These are phyloP conservation scores for Lagodon rhomboides DNA, from an alignment of 2,797 vertebrate species.

Conservation along the genomic window DNA sequence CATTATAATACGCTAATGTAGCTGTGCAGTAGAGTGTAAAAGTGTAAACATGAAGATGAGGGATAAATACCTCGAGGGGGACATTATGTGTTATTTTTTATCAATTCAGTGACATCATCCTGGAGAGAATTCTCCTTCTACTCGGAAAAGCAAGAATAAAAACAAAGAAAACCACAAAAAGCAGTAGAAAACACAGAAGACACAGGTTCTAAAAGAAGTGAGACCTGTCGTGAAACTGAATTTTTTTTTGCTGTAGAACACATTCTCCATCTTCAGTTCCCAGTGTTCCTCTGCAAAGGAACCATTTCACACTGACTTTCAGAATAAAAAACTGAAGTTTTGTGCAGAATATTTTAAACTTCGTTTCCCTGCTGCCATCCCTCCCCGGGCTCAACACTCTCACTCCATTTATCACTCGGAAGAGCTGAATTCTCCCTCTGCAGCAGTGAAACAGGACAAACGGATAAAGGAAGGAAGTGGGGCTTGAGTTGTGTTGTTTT, in stretches of 20 bases:
- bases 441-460: neutral
- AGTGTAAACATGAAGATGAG: neutral
- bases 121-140: neutral
- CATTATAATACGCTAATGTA: neutral
- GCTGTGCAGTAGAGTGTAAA: too few relatives aligned
- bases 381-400: neutral
- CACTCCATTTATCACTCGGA: neutral
- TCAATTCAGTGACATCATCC: neutral
- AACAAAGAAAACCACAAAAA: too few relatives aligned
- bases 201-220: neutral
- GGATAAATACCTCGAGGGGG: neutral
- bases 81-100: neutral
- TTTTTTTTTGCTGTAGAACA: neutral
- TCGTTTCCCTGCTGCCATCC: neutral
- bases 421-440: neutral
- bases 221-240: neutral
- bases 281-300: neutral
- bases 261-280: too few relatives aligned
- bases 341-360: conserved; percentile 3
- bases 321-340: neutral
- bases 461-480: neutral
- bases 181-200: too few relatives aligned
- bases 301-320: neutral
- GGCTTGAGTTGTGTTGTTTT: neutral
- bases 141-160: too few relatives aligned